Conservation (phyloP, 1,140 invertebrate genomes). For the Carposina sasakii region DNA sequence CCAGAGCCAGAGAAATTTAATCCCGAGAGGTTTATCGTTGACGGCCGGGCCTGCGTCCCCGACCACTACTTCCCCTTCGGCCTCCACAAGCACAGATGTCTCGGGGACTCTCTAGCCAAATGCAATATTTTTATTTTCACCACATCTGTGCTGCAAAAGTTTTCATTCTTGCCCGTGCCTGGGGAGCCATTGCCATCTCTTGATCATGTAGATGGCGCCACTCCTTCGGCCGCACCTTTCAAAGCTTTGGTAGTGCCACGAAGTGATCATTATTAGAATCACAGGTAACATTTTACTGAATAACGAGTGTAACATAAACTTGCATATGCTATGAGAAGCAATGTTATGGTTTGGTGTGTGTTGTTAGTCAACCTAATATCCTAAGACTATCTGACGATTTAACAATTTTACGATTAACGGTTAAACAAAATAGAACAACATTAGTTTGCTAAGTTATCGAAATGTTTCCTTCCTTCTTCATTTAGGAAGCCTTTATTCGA, state of each 20-base stretch:
- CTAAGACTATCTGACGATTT: too few species aligned
- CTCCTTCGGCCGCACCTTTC: slow-evolving; percentile 80
- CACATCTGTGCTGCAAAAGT: slow-evolving; percentile 84
- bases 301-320: too few species aligned
- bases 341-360: too few species aligned
- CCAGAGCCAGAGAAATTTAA: slow-evolving; percentile 84
- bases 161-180: slow-evolving; percentile 77
- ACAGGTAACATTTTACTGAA: too few species aligned
- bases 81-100: slow-evolving; percentile 78
- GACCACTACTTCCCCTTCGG: slow-evolving; percentile 87
- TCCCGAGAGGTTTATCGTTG: slow-evolving; percentile 84
- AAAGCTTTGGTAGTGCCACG: slow-evolving; percentile 74
- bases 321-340: too few species aligned
- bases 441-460: too few species aligned
- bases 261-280: too few species aligned
- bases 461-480: too few species aligned
- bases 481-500: too few species aligned
- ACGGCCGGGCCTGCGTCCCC: slow-evolving; percentile 78
- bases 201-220: slow-evolving; percentile 81
- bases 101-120: slow-evolving; percentile 67
- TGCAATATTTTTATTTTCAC: slow-evolving; percentile 90
- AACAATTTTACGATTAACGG: too few species aligned
- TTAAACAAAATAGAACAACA: too few species aligned
- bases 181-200: slow-evolving; percentile 77
- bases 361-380: too few species aligned